phyloP scores from a whole-genome alignment of 1,140 invertebrate genomes.

The Hypsibius dujardini region DNA sequence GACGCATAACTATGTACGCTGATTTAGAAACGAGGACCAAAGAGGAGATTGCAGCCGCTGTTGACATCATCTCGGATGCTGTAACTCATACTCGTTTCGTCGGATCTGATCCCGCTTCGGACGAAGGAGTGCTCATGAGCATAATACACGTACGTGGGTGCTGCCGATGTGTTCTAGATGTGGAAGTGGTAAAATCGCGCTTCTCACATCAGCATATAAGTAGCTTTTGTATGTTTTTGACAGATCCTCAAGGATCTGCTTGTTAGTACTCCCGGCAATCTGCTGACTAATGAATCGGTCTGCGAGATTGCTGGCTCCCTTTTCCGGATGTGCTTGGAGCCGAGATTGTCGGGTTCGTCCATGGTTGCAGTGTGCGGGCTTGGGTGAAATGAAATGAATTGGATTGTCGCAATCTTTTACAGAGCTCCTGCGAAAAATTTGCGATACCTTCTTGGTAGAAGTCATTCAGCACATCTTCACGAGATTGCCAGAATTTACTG shows the following conservation, averaged over 20 bases:
- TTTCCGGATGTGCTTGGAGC: conserved; percentile 91
- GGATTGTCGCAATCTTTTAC: conserved; percentile 25
- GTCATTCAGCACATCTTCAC: conserved; percentile 87
- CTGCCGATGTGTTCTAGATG: neutral
- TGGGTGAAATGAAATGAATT: conserved; percentile 14
- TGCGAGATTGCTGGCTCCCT: conserved; percentile 96
- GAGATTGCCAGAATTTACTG: conserved; percentile 65
- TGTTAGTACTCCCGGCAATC: conserved; percentile 62
- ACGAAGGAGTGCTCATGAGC: conserved; percentile 87
- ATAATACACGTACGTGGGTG: conserved; percentile 53
- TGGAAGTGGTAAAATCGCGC: neutral
- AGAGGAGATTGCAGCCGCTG: too few relatives aligned
- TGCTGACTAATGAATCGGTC: conserved; percentile 80
- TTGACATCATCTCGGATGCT: too few relatives aligned
- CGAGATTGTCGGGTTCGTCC: conserved; percentile 55
- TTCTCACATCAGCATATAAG: neutral
- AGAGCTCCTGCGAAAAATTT: conserved; percentile 71
- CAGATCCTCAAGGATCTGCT: conserved; percentile 67
- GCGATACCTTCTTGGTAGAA: conserved; percentile 76
- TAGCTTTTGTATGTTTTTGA: conserved; percentile 22
- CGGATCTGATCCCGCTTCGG: conserved; percentile 72
- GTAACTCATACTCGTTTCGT: conserved; percentile 90
- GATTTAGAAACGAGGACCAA: too few relatives aligned
- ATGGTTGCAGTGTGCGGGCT: neutral
- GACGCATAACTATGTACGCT: too few relatives aligned